A percentile compares a stretch with the other conserved stretches of the same genome.
Conservation (phyloP, 2,888 invertebrate genomes). For the Pandemis cinnamomeana region DNA sequence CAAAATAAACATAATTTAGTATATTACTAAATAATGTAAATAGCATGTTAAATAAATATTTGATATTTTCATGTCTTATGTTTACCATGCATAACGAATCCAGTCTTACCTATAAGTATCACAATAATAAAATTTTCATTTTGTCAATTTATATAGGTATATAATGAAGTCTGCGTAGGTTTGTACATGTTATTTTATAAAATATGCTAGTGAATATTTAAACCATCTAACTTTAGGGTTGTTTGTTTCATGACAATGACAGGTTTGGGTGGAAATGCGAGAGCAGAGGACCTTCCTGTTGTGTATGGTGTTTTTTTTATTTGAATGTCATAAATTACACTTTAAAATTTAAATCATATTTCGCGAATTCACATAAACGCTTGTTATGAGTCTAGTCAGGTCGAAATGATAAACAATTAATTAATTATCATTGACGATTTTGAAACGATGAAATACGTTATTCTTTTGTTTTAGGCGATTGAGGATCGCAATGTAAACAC, state of each 20-base stretch:
- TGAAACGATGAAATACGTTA: not conserved
- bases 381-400: conserved; percentile 18
- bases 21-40: conserved; percentile 83
- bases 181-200: conserved; percentile 64
- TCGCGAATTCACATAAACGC: not conserved
- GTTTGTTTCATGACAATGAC: conserved; percentile 60
- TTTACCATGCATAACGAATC: conserved; percentile 68
- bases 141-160: conserved; percentile 70
- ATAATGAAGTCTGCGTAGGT: conserved; percentile 73
- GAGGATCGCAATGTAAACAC: conserved; percentile 46
- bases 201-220: conserved; percentile 64
- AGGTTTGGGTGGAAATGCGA: conserved; percentile 46
- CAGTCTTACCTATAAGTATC: conserved; percentile 66
- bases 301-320: not conserved
- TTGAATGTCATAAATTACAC: not conserved
- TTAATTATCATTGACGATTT: conserved; percentile 2
- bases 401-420: not conserved
- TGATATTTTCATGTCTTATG: conserved; percentile 68
- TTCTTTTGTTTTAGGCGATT: conserved; percentile 49
- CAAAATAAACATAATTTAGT: conserved; percentile 80
- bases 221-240: conserved; percentile 57
- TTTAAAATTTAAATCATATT: conserved; percentile 8
- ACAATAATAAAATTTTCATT: conserved; percentile 67
- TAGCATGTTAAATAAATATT: conserved; percentile 66
- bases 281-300: not conserved